Evolutionary conservation across 2,797 vertebrate species (phyloP), one percentile per base, ranked within the genome.

Genomic region (Gobionotothen gibberifrons): DNA sequence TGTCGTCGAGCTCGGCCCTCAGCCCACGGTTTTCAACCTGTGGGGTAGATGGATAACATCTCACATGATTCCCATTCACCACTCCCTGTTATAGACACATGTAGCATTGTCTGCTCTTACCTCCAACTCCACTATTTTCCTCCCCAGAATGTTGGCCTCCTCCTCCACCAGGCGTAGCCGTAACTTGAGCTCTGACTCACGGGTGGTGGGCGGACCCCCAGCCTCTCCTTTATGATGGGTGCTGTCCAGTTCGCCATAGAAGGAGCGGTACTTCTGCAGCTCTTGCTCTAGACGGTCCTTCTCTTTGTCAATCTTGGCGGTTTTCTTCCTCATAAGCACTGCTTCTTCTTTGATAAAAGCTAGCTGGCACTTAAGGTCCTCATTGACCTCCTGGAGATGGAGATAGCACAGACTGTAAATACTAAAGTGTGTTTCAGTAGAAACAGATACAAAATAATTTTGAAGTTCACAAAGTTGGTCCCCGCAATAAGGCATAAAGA

Each of bases 331-430:
- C 98, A 99, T 98, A 48, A 99, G 87, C 55, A 94, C 94, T 0
- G 97, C 97, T 85, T 99, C 98, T 87, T 99, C 98, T 88, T 98
- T 98, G 83, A 97, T 95, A 81, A 99, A 98, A 78, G 97, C 95
- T 47, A 99, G 85, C 90, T 99, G 98, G 90, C 98, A 99, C 90
- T 98, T 98, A 59, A 99, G 92, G 82, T 99, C 98, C 77, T 98
- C 97, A 3, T 92, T 97, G 90, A 99, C 98, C 66, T 99, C 98
- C 97, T 94, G 32, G 16, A 75, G 56, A 69, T 0, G 8, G 53
- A 66, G 21, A 60, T 26, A 58, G 47, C 15, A 47, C 19, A 59
- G 19, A 55, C 61, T 17, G 10, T 6, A 32, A 47, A 65, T 4
- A 48, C n/a, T 13, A 5, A 55, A 44, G 32, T 17, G 16, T 8